A percentile compares a stretch with the other conserved stretches of the same genome.
phyloP scores from a whole-genome alignment of 2,113 vertebrate genomes.

The Jaculus jaculus region DNA sequence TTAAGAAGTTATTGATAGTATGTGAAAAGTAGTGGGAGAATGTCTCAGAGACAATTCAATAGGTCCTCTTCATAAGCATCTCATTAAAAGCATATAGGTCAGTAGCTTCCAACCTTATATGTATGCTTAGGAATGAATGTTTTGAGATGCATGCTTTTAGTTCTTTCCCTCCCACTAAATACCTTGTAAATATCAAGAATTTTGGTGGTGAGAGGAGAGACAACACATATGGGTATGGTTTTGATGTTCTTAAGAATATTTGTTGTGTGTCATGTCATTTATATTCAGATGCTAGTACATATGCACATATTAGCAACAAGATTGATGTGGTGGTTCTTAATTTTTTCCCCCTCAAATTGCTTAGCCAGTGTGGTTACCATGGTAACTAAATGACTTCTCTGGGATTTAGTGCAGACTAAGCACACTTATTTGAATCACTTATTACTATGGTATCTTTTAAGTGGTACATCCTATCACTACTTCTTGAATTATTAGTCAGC shows the following conservation, averaged over 20 bases:
- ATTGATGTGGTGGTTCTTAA: neutral
- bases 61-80: neutral
- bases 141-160: neutral
- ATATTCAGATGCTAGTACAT: neutral
- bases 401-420: neutral
- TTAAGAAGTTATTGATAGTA: neutral
- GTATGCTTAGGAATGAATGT: neutral
- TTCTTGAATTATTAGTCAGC: neutral
- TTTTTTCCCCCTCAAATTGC: neutral
- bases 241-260: neutral
- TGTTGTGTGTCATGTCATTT: neutral
- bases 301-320: neutral
- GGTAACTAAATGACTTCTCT: neutral
- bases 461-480: neutral
- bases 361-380: neutral
- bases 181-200: neutral
- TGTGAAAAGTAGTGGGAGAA: neutral
- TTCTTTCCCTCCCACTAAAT: neutral
- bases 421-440: neutral
- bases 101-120: neutral
- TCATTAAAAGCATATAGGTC: neutral
- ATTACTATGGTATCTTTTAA: neutral
- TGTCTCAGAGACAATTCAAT: neutral
- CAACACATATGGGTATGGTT: neutral
- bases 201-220: neutral